A percentile compares a stretch with the other conserved stretches of the same genome.
Conservation (phyloP, 30 jellyfish, hydroid and myxozoan genomes). For the Hydractinia symbiolongicarpus region DNA sequence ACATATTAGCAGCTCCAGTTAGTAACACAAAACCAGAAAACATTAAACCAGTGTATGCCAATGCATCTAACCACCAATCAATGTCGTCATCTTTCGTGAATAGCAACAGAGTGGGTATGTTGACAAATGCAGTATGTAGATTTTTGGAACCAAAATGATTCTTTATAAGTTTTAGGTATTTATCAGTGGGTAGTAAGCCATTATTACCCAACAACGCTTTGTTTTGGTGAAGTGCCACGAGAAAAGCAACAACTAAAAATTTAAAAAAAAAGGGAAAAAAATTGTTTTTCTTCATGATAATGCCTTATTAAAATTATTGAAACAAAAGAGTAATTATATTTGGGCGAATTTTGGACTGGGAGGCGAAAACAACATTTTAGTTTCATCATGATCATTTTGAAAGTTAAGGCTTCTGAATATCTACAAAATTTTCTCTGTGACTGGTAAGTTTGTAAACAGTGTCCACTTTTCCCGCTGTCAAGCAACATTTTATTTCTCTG, state of each 20-base stretch:
- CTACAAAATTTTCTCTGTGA: too few relatives aligned
- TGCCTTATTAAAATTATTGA: neutral
- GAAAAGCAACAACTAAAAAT: conserved; percentile 40
- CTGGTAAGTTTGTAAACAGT: too few relatives aligned
- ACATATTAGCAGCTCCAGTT: conserved; percentile 37
- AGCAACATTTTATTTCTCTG: too few relatives aligned
- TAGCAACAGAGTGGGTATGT: conserved; percentile 41
- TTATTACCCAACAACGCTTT: conserved; percentile 45
- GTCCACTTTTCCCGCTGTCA: too few relatives aligned
- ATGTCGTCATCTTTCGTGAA: conserved; percentile 23
- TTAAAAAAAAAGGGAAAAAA: neutral
- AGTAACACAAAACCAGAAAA: conserved; percentile 33
- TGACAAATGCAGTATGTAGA: conserved; percentile 8
- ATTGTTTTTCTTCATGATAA: neutral
- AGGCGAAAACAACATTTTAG: too few relatives aligned
- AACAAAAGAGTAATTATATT: neutral
- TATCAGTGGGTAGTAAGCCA: conserved; percentile 50
- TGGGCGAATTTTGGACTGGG: neutral
- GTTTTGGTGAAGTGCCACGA: conserved; percentile 47
- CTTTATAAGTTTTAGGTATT: conserved; percentile 11
- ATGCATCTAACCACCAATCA: conserved; percentile 43
- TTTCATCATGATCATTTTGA: too few relatives aligned
- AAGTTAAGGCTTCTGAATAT: too few relatives aligned
- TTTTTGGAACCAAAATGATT: conserved; percentile 28
- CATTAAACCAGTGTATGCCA: conserved; percentile 41